Evolutionary conservation across 2,113 vertebrate genomes (phyloP).

Genomic region (Chlorodrepanis virens): DNA sequence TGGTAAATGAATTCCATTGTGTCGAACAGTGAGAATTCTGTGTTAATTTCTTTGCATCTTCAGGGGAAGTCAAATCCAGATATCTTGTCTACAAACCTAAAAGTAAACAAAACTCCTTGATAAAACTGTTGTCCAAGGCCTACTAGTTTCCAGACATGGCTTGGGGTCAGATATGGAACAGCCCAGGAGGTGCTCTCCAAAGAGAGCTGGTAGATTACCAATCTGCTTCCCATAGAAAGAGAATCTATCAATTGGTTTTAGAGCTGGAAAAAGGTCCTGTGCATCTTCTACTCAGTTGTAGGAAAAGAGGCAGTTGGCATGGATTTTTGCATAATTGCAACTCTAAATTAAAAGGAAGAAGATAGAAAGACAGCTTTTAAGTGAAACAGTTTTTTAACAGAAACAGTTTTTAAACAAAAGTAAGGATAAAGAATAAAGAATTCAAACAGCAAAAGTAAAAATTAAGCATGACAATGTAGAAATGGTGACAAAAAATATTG

Average conservation of each 20-base stretch:
- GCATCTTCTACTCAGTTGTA: neutral
- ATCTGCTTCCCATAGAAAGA: neutral
- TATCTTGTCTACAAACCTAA: neutral
- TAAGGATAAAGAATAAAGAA: neutral
- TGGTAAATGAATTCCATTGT: neutral
- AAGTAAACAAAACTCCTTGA: neutral
- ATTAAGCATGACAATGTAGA: neutral
- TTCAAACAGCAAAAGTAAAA: neutral
- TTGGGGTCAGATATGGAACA: neutral
- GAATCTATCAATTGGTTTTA: neutral
- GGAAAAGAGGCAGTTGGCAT: neutral
- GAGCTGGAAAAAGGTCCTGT: neutral
- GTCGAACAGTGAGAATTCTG: neutral
- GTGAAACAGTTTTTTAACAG: neutral
- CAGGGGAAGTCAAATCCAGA: neutral
- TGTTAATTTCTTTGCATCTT: neutral
- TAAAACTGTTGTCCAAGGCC: neutral
- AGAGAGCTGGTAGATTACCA: neutral
- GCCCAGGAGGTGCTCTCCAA: neutral
- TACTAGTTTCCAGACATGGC: neutral
- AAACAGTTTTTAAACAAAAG: neutral
- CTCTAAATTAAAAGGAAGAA: neutral
- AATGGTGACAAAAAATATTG: neutral
- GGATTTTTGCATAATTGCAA: neutral
- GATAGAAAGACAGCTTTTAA: neutral